Percentiles rank a stretch among this genome's conserved stretches.
phyloP scores from a whole-genome alignment of 2,888 invertebrate species.

The Morinoia aosen region DNA sequence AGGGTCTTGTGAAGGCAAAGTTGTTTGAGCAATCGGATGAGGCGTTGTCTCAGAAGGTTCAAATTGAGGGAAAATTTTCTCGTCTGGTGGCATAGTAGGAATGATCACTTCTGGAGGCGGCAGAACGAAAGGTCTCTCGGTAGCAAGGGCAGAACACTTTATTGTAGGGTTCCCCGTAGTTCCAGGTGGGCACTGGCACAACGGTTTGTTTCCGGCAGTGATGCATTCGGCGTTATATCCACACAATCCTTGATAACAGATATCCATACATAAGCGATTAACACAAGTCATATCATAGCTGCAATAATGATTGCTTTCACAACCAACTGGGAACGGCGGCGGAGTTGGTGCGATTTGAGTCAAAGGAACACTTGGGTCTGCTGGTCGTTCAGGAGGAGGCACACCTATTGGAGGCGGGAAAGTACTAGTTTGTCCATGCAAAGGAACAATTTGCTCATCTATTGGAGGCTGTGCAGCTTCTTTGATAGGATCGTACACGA shows the following conservation, averaged over 20 bases:
- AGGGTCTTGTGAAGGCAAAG: conserved; percentile 42
- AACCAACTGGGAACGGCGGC: conserved; percentile 72
- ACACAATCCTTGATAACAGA: conserved; percentile 79
- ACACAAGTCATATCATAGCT: conserved; percentile 81
- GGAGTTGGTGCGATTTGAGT: conserved; percentile 56
- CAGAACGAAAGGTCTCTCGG: conserved; percentile 53
- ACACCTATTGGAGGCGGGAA: conserved; percentile 41
- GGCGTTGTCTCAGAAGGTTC: conserved; percentile 42
- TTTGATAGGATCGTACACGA: conserved; percentile 72
- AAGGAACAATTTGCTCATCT: conserved; percentile 49
- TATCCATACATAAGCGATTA: conserved; percentile 81
- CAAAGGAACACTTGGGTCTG: conserved; percentile 50
- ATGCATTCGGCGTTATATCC: conserved; percentile 70
- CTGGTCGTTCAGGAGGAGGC: conserved; percentile 49
- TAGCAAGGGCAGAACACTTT: conserved; percentile 73
- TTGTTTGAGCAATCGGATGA: conserved; percentile 50
- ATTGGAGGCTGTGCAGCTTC: conserved; percentile 26
- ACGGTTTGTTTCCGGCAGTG: conserved; percentile 69
- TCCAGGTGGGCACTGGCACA: conserved; percentile 70
- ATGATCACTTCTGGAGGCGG: conserved; percentile 48
- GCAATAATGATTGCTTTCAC: conserved; percentile 84
- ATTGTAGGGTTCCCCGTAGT: conserved; percentile 70
- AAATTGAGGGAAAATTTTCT: background rate
- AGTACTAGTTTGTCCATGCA: background rate
- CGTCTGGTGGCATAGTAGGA: conserved; percentile 14